Percentiles rank a stretch among this genome's conserved stretches.
Evolutionary conservation across 1,140 invertebrate species (phyloP).

Genomic region (Saccostrea cuccullata): DNA sequence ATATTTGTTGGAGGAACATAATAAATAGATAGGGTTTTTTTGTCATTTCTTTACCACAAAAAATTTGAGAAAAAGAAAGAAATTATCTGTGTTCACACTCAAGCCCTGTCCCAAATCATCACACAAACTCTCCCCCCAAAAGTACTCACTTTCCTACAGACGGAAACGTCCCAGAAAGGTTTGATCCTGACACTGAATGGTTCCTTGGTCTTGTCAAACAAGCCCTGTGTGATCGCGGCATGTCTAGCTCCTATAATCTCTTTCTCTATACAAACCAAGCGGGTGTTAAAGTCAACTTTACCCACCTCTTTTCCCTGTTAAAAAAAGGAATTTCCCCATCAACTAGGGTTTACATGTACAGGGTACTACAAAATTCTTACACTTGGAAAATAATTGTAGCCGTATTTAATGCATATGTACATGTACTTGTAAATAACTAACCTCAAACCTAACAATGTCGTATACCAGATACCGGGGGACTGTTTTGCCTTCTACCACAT

Average conservation of each 20-base stretch:
- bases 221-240: conserved; percentile 86
- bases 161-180: conserved; percentile 91
- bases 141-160: conserved; percentile 81
- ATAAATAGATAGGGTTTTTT: too few species aligned
- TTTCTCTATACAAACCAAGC: conserved; percentile 87
- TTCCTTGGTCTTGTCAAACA: conserved; percentile 87
- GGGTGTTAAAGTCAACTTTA: conserved; percentile 87
- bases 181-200: conserved; percentile 89
- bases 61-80: too few species aligned
- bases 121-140: background rate
- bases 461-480: conserved; percentile 96
- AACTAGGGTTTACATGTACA: too few species aligned
- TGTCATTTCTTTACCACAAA: too few species aligned
- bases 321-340: background rate
- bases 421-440: conserved; percentile 61
- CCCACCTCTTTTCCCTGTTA: conserved; percentile 86
- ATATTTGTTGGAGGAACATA: too few species aligned
- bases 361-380: too few species aligned
- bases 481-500: conserved; percentile 84
- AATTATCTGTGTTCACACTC: too few species aligned
- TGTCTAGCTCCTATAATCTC: conserved; percentile 86
- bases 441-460: conserved; percentile 93
- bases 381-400: background rate
- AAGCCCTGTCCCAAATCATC: too few species aligned
- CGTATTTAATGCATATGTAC: background rate